A percentile compares a stretch with the other conserved stretches of the same genome.
Conservation (phyloP, 2,888 invertebrate genomes). For the Trissonchulus latispiculum region DNA sequence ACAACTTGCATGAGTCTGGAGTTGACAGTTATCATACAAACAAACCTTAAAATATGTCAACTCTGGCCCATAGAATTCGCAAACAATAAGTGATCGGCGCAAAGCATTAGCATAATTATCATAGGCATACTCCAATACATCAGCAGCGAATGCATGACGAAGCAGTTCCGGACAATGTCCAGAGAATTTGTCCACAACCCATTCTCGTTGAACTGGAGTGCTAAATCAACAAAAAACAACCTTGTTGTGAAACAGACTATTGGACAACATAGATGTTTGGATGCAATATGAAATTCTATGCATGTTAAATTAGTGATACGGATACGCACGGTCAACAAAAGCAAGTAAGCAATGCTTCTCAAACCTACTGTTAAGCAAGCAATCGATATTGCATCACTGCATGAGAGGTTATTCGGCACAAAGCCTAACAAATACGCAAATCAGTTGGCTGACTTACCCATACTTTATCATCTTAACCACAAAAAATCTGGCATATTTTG, state of each 20-base stretch:
- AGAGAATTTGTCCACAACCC: conserved; percentile 59
- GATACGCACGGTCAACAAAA: no score
- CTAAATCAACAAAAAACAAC: no score
- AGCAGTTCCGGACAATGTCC: conserved; percentile 68
- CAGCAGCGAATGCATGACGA: conserved; percentile 56
- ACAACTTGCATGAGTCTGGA: no score
- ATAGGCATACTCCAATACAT: conserved; percentile 71
- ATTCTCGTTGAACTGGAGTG: conserved; percentile 52
- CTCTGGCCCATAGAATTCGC: conserved; percentile 84
- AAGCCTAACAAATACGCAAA: no score
- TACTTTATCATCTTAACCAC: conserved; percentile 70
- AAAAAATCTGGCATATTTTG: conserved; percentile 51
- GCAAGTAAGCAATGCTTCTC: no score
- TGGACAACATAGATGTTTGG: no score
- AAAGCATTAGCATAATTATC: conserved; percentile 64
- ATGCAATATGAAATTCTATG: no score
- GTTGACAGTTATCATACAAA: no score
- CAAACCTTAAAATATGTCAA: conserved; percentile 52
- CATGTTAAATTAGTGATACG: no score
- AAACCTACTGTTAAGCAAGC: background rate
- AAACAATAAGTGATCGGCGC: conserved; percentile 66
- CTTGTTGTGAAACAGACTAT: no score
- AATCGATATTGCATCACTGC: no score
- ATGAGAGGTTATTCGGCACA: no score
- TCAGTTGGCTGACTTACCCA: conserved; percentile 50